Percentiles rank a stretch among this genome's conserved stretches.
Conservation (phyloP, 2,113 vertebrate species). For the Nymphicus hollandicus region DNA sequence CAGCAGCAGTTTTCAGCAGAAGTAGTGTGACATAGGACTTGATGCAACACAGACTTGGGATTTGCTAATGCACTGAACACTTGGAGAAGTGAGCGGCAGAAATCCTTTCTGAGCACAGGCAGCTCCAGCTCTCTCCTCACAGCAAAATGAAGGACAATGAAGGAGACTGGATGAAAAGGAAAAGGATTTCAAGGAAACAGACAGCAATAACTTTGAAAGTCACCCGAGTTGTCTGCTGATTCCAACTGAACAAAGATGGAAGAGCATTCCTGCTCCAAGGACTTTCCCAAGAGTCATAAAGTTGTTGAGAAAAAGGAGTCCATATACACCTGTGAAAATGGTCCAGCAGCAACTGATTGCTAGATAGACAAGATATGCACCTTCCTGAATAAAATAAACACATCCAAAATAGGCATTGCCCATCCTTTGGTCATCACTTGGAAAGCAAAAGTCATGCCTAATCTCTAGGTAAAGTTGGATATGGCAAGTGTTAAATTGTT, state of each 20-base stretch:
- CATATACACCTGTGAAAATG: not conserved
- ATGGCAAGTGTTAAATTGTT: not conserved
- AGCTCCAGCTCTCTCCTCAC: not conserved
- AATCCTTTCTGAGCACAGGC: not conserved
- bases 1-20: not conserved
- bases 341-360: not conserved
- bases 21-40: not conserved
- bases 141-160: not conserved
- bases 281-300: not conserved
- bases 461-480: not conserved
- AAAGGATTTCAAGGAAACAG: not conserved
- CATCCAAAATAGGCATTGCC: not conserved
- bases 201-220: not conserved
- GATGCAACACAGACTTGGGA: not conserved
- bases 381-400: not conserved
- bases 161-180: not conserved
- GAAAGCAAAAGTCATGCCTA: not conserved
- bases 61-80: not conserved
- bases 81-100: not conserved
- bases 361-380: not conserved
- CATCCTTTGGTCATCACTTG: not conserved
- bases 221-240: not conserved
- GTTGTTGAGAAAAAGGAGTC: not conserved
- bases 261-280: not conserved
- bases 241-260: not conserved